Evolutionary conservation across 2,797 vertebrate species (phyloP).

Genomic region (Spinibarbus caldwelli): DNA sequence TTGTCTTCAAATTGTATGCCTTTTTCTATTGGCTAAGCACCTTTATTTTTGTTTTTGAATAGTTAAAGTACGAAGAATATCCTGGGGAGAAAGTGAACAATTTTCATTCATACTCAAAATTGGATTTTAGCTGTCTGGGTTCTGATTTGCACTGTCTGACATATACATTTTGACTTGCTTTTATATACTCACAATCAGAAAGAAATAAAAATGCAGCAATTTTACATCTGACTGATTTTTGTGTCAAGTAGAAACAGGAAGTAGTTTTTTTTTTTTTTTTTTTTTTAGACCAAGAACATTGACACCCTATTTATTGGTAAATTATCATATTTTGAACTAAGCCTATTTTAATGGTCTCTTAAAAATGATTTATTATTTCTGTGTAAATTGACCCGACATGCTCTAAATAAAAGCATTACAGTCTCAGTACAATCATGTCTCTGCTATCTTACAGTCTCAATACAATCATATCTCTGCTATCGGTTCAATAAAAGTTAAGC

Average conservation of each 20-base stretch:
- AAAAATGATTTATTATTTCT: neutral
- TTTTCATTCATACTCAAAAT: neutral
- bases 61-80: neutral
- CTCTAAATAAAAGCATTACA: neutral
- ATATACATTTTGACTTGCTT: conserved; percentile 53
- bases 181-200: conserved; percentile 52
- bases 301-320: neutral
- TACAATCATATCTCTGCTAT: neutral
- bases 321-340: neutral
- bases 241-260: conserved; percentile 3
- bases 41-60: conserved; percentile 5
- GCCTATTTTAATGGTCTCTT: neutral
- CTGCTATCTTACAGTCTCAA: neutral
- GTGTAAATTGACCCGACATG: neutral
- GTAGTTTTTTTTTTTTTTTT: neutral
- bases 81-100: neutral
- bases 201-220: conserved; percentile 29
- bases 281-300: neutral
- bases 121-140: conserved; percentile 61
- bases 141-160: conserved; percentile 64
- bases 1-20: conserved; percentile 38
- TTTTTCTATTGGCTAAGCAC: conserved; percentile 22
- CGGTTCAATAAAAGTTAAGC: neutral
- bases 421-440: neutral
- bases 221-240: conserved; percentile 52